Base-by-base conservation (phyloP, 2,888 invertebrate genomes). In the Xanthia icteritia region DNA sequence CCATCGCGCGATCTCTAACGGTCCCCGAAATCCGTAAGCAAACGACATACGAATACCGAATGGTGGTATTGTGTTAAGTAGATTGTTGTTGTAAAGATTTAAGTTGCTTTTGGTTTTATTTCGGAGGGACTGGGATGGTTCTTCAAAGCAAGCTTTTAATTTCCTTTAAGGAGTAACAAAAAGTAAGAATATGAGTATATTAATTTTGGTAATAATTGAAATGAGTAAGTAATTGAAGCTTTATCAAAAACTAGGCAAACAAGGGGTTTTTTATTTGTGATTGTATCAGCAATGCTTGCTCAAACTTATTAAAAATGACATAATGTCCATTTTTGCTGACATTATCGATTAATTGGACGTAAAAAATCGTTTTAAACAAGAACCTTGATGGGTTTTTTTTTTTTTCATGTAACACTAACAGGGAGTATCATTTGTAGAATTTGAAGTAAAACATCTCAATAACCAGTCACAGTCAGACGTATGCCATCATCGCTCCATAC, bases 1-100 rank as follows among this genome's bases (percentile, higher is more conserved):
- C 83, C 79, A 79, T 88, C 86, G 84, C 73, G 73, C 86, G 86
- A 81, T 84, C 79, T 65, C 63, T 89, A 89, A 89, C 90, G 89
- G 87, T 85, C 84, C 76, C 78, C 36, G 71, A 81, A 71, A 86
- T 87, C 81, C 76, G 82, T 81, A 84, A 72, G 63, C 54, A 71
- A 74, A 82, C 87, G 76, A 86, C 75, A 77, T 60, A 81, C 68
- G 75, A 84, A 88, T 88, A 83, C 86, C 79, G 64, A 82, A 72
- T 77, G 61, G 0, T 73, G 56, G 45, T 58, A 76, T 80, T 74
- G 76, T 73, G 23, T 31, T 73, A 5, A 5, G 6, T 45, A 27
- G 56, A 20, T 56, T 74, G 8, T 48, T 63, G n/a, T 27, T n/a
- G 4, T 0, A 60, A 60, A 1, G 15, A 23, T 51, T 27, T 42